A percentile compares a stretch with the other conserved stretches of the same genome.
phyloP scores from a whole-genome alignment of 2,113 vertebrate species.

The Cairina moschata region DNA sequence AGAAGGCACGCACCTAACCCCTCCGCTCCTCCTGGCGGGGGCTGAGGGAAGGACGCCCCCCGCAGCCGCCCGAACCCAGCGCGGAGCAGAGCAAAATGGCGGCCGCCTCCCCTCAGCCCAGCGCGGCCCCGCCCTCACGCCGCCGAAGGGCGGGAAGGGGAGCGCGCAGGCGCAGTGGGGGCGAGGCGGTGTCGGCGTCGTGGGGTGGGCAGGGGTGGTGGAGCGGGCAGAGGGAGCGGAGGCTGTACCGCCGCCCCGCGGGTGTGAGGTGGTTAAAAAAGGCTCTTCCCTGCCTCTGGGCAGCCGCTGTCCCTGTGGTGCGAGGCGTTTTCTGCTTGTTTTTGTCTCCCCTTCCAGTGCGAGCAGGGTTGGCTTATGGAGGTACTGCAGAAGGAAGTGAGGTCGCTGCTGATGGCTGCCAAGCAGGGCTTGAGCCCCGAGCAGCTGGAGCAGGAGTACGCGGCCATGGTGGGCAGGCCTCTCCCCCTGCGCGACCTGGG shows the following conservation, averaged over 20 bases:
- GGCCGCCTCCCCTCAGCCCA: rapidly evolving
- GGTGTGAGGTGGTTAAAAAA: background rate
- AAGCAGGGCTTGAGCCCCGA: slow-evolving; percentile 82
- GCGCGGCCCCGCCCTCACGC: background rate
- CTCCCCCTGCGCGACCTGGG: slow-evolving; percentile 84
- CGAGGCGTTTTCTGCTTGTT: background rate
- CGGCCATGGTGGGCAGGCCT: slow-evolving; percentile 79
- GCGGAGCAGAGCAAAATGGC: rapidly evolving
- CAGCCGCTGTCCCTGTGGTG: background rate
- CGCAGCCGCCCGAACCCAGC: no score
- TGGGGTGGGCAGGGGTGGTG: background rate
- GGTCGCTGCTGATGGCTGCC: slow-evolving; percentile 85
- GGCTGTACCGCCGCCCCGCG: no score
- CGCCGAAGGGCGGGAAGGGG: background rate
- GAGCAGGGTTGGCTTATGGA: slow-evolving; percentile 75
- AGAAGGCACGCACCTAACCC: rapidly evolving
- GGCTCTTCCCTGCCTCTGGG: background rate
- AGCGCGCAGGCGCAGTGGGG: rapidly evolving
- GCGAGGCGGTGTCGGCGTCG: rapidly evolving
- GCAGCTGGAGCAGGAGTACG: slow-evolving; percentile 84
- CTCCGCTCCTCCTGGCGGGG: background rate
- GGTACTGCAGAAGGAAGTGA: slow-evolving; percentile 86
- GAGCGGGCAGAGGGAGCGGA: no score
- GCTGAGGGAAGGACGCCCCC: no score
- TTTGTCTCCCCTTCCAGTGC: background rate